Percentiles rank a stretch among this genome's conserved stretches.
Evolutionary conservation across 2,797 vertebrate genomes (phyloP).

Genomic region (Premnoplex brunnescens): DNA sequence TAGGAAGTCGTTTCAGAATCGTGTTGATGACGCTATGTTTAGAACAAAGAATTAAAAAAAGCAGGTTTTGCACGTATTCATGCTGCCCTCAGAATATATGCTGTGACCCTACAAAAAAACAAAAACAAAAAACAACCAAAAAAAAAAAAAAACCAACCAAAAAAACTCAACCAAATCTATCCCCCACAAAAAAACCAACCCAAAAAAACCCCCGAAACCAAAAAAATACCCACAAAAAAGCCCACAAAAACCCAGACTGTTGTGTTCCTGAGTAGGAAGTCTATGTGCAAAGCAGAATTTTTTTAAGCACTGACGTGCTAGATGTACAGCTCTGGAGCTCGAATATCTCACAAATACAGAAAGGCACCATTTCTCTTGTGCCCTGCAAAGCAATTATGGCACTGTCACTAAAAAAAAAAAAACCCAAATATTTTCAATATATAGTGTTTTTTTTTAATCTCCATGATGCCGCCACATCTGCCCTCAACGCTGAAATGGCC

Average conservation of each 20-base stretch:
- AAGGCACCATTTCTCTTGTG: neutral
- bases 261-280: neutral
- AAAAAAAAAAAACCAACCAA: neutral
- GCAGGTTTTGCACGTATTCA: neutral
- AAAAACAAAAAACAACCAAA: too few species aligned
- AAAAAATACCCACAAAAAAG: neutral
- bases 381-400: neutral
- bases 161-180: neutral
- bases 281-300: neutral
- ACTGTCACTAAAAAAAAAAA: neutral
- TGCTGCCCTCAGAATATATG: neutral
- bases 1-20: neutral
- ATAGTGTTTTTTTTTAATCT: neutral
- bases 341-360: neutral
- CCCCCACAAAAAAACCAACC: neutral
- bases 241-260: neutral
- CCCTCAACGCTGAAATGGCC: neutral
- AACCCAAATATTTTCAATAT: neutral
- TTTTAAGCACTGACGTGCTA: neutral
- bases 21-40: neutral
- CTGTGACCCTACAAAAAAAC: neutral
- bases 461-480: neutral
- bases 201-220: rapidly evolving
- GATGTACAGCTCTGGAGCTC: neutral
- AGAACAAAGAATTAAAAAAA: neutral